phyloP scores from a whole-genome alignment of 1,140 invertebrate genomes.

The Mylabris phalerata region DNA sequence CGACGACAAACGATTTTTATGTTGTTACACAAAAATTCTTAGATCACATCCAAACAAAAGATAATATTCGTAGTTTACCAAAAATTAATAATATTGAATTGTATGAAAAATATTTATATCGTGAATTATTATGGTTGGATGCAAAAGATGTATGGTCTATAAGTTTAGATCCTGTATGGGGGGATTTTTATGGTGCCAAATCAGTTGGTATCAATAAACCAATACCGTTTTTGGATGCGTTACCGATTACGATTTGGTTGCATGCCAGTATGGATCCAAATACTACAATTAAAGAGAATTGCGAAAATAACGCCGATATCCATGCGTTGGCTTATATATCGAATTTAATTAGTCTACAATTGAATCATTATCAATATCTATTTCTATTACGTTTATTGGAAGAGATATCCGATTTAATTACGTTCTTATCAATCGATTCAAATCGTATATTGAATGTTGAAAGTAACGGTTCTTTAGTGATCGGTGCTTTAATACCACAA shows the following conservation, averaged over 20 bases:
- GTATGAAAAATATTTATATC: conserved; percentile 13
- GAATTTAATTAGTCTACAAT: conserved; percentile 73
- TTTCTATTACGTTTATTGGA: conserved; percentile 81
- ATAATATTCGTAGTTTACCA: conserved; percentile 44
- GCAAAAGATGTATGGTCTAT: conserved; percentile 83
- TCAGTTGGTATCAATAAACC: conserved; percentile 65
- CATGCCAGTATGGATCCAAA: conserved; percentile 45
- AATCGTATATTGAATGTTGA: conserved; percentile 55
- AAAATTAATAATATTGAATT: neutral
- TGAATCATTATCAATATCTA: conserved; percentile 90
- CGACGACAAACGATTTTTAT: conserved; percentile 53
- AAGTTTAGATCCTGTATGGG: conserved; percentile 83
- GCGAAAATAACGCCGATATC: conserved; percentile 49
- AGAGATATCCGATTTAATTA: conserved; percentile 69
- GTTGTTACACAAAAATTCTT: conserved; percentile 69
- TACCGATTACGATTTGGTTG: conserved; percentile 80
- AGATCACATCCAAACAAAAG: conserved; percentile 56
- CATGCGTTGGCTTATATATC: conserved; percentile 66
- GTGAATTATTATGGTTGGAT: conserved; percentile 75
- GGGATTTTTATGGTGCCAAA: conserved; percentile 78
- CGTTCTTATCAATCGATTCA: conserved; percentile 73
- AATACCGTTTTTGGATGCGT: conserved; percentile 82
- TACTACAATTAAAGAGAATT: conserved; percentile 26
- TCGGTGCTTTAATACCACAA: conserved; percentile 73
- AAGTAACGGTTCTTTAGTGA: conserved; percentile 54